Evolutionary conservation across 2,113 vertebrate species (phyloP), one percentile per base, ranked within the genome.

Genomic region (Hemibagrus wyckioides): DNA sequence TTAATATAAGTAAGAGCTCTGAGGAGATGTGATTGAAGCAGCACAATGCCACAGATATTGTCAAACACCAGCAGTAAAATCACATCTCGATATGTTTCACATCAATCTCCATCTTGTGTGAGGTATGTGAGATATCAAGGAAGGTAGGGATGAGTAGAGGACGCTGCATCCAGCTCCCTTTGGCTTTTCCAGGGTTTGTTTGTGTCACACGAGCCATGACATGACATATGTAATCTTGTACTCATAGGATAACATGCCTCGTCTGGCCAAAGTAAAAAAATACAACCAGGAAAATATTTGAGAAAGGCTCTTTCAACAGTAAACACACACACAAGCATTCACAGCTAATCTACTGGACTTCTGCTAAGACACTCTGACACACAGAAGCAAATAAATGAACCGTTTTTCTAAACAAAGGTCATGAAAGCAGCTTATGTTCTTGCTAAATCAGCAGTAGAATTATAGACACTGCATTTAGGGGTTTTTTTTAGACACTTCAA

Each of bases 61-160:
- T 76, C 82, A 41, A 79, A 59, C 44, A 39, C 36, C n/a, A 89
- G 41, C 82, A 77, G 61, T 80, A 85, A 79, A 79, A n/a, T n/a
- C 75, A 89, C 30, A 33, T 75, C 48, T 85, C 69, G 69, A 86
- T 48, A 5, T 48, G 9, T 48, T 48, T 48, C 86, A 17, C 36
- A 50, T 73, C 82, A 67, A 75, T 17, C 71, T 82, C 83, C 28
- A 25, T 50, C 57, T 76, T 86, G 63, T 63, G 83, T 8, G n/a
- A 7, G 44, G 48, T 75, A 23, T 56, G n/a, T 52, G 52, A 21
- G 14, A 14, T 73, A 80, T 77, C 48, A 30, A 36, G 61, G 2
- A 33, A 54, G 33, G 14, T 54, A 17, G 14, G 52, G 13, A 54
- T 4, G 52, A 54, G 52, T 17, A 17, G 3, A 3, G 3, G 52